Evolutionary conservation across 1,140 invertebrate species (phyloP).

Genomic region (Macrostomum lignano): DNA sequence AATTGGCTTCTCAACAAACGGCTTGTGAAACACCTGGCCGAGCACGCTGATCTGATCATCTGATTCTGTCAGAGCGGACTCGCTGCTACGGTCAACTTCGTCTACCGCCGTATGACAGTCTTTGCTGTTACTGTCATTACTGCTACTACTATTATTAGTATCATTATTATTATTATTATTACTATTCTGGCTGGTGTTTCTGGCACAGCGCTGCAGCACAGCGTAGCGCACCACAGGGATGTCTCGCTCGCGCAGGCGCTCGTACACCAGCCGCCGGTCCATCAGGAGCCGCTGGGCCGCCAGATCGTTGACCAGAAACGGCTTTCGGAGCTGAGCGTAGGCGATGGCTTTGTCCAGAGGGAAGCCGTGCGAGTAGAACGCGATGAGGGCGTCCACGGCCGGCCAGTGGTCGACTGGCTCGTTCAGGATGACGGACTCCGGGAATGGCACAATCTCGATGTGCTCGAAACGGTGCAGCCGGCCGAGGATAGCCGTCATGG

Average conservation of each 20-base stretch:
- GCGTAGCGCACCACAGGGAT: constrained; percentile 92
- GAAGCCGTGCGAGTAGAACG: constrained; percentile 92
- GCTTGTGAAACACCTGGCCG: constrained; percentile 80
- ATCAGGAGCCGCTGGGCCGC: constrained; percentile 92
- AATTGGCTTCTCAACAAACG: constrained; percentile 92
- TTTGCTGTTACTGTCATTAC: no score
- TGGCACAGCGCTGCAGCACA: constrained; percentile 28
- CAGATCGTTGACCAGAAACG: constrained; percentile 89
- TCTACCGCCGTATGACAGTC: constrained; percentile 54
- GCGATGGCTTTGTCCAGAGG: constrained; percentile 88
- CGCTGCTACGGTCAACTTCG: constrained; percentile 24
- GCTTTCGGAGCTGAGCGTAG: constrained; percentile 67
- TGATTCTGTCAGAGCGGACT: constrained; percentile 68
- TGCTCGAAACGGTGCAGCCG: constrained; percentile 58
- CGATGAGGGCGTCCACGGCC: constrained; percentile 77
- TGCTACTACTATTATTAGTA: no score
- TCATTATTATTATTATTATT: no score
- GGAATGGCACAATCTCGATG: constrained; percentile 9
- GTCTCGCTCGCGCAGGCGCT: constrained; percentile 63
- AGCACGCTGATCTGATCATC: constrained; percentile 87
- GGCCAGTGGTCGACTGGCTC: constrained; percentile 92
- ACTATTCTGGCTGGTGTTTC: neutral
- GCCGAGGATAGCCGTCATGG: constrained; percentile 86
- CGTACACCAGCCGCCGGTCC: constrained; percentile 43
- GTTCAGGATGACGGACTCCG: constrained; percentile 29